Evolutionary conservation across 2,797 vertebrate species (phyloP).

Genomic region (Gallirallus australis): DNA sequence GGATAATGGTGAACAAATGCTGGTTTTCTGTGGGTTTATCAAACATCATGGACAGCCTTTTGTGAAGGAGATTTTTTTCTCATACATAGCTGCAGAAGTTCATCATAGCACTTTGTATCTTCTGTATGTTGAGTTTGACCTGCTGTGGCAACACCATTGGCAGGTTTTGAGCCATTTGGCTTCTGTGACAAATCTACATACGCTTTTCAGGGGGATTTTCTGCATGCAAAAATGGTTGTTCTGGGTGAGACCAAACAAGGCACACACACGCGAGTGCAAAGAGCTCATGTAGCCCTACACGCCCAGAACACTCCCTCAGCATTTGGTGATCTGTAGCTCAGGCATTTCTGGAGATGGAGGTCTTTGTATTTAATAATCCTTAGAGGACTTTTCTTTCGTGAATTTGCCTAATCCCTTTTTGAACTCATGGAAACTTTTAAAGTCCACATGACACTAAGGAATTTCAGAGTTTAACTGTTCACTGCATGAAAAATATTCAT

Average conservation of each 20-base stretch:
- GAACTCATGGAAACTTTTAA: background rate
- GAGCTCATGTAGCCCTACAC: background rate
- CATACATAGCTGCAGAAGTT: background rate
- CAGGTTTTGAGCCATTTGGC: background rate
- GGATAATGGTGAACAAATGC: background rate
- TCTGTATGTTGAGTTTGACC: background rate
- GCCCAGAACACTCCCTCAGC: background rate
- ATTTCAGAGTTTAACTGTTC: background rate
- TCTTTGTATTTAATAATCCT: background rate
- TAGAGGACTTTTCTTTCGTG: background rate
- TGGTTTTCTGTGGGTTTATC: background rate
- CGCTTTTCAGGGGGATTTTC: background rate
- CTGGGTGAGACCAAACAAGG: background rate
- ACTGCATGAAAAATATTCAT: background rate
- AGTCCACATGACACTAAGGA: background rate
- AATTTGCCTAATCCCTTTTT: background rate
- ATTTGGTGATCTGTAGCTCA: background rate
- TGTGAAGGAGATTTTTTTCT: background rate
- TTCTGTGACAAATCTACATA: background rate
- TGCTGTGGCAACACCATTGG: background rate
- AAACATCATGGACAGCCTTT: background rate
- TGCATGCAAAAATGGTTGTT: background rate
- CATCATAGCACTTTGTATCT: background rate
- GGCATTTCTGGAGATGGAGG: background rate
- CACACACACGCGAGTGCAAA: background rate